Percentiles rank a stretch among this genome's conserved stretches.
Conservation (phyloP, 2,113 vertebrate genomes). For the Periophthalmus modestus region DNA sequence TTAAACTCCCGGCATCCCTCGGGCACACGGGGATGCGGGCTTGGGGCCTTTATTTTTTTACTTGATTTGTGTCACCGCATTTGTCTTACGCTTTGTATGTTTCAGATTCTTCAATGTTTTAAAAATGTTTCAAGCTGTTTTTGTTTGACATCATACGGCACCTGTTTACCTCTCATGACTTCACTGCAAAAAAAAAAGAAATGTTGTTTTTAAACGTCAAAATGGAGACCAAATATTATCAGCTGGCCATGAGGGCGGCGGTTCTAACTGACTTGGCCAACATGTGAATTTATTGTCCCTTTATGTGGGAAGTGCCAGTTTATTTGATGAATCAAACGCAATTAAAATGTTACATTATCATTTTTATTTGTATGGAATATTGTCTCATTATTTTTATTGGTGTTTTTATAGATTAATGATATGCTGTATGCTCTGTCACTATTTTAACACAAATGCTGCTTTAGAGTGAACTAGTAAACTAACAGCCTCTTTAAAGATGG, state of each 20-base stretch:
- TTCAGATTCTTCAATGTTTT: conserved; percentile 33
- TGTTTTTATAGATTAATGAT: conserved; percentile 37
- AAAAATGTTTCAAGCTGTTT: conserved; percentile 26
- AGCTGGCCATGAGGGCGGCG: conserved; percentile 31
- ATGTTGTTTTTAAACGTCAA: conserved; percentile 26
- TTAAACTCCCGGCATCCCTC: conserved; percentile 60
- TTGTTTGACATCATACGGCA: conserved; percentile 33
- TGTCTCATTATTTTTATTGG: conserved; percentile 31
- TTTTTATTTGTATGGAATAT: conserved; percentile 41
- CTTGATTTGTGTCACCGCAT: conserved; percentile 44
- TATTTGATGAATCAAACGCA: conserved; percentile 38
- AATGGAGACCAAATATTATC: conserved; percentile 58
- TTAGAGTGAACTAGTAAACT: conserved; percentile 37
- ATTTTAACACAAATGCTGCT: conserved; percentile 65
- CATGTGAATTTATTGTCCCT: conserved; percentile 61
- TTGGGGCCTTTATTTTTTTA: conserved; percentile 64
- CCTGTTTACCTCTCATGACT: conserved; percentile 43
- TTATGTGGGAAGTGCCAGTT: conserved; percentile 54
- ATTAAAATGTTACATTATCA: conserved; percentile 29
- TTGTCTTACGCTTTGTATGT: conserved; percentile 51
- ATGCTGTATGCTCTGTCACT: conserved; percentile 36
- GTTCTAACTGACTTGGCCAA: conserved; percentile 35
- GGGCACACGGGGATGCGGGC: conserved; percentile 64
- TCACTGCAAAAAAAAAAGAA: conserved; percentile 13
- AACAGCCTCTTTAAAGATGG: conserved; percentile 16